Conservation (phyloP, 1,140 invertebrate species). For the Anadara kagoshimensis region DNA sequence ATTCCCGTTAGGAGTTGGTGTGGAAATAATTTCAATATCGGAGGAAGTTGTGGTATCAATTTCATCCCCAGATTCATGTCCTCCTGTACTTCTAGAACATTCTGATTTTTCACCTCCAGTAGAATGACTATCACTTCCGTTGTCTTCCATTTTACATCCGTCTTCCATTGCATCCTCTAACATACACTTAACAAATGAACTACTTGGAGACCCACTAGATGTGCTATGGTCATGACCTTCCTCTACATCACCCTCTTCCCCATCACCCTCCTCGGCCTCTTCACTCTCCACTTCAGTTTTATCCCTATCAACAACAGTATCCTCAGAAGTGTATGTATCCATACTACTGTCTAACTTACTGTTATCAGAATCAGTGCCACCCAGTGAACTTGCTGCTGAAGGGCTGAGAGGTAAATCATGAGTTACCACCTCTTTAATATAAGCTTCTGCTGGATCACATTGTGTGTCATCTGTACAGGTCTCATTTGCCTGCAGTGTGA, state of each 20-base stretch:
- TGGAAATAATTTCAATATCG: conserved; percentile 96
- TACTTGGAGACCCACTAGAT: conserved; percentile 56
- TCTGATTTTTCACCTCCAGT: conserved; percentile 76
- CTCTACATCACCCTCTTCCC: conserved; percentile 1
- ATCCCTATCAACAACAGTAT: conserved; percentile 56
- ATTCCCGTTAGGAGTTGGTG: conserved; percentile 75
- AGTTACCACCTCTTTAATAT: conserved; percentile 4
- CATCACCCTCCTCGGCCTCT: conserved; percentile 3
- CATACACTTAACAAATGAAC: conserved; percentile 73
- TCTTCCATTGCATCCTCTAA: conserved; percentile 74
- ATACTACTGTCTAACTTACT: conserved; percentile 65
- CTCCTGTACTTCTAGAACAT: conserved; percentile 81
- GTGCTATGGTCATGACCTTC: background rate
- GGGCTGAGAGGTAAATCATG: conserved; percentile 33
- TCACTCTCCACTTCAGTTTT: background rate
- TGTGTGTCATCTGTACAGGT: background rate
- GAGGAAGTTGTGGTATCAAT: conserved; percentile 94
- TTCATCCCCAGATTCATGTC: conserved; percentile 92
- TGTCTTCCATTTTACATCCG: conserved; percentile 56
- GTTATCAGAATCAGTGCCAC: conserved; percentile 44
- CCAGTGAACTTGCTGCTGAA: conserved; percentile 25
- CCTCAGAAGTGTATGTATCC: conserved; percentile 59
- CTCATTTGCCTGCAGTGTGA: conserved; percentile 3
- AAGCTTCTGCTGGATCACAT: background rate
- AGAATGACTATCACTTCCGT: conserved; percentile 64